A percentile compares a stretch with the other conserved stretches of the same genome.
Evolutionary conservation across 1,140 invertebrate species (phyloP).

Genomic region (Bombus sibiricus): DNA sequence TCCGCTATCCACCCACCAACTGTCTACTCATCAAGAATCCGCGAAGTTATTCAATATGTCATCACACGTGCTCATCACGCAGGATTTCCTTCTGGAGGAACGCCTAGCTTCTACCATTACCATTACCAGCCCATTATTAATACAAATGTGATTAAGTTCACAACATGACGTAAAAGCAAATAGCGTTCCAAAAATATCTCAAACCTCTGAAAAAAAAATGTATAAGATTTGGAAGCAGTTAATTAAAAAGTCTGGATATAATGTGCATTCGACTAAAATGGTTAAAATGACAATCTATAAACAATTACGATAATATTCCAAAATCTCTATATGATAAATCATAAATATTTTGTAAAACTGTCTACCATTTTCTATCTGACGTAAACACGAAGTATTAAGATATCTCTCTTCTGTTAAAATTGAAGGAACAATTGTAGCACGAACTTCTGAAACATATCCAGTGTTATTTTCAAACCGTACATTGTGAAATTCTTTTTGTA

Average conservation of each 20-base stretch:
- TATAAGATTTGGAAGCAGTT: background rate
- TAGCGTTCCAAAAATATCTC: background rate
- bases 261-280: no score
- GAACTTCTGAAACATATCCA: no score
- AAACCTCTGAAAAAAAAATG: background rate
- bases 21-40: slow-evolving; percentile 11
- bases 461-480: no score
- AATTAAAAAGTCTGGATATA: background rate
- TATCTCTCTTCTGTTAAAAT: no score
- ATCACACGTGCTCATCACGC: background rate
- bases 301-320: no score
- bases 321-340: no score
- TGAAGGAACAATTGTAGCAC: no score
- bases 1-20: background rate
- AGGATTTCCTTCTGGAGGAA: background rate
- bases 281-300: no score
- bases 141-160: slow-evolving; percentile 22
- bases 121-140: background rate
- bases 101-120: background rate
- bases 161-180: background rate
- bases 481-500: no score
- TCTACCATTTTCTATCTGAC: no score
- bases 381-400: no score
- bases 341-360: no score
- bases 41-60: slow-evolving; percentile 11